Evolutionary conservation across 2,113 vertebrate genomes (phyloP).

Genomic region (Mustela nigripes): DNA sequence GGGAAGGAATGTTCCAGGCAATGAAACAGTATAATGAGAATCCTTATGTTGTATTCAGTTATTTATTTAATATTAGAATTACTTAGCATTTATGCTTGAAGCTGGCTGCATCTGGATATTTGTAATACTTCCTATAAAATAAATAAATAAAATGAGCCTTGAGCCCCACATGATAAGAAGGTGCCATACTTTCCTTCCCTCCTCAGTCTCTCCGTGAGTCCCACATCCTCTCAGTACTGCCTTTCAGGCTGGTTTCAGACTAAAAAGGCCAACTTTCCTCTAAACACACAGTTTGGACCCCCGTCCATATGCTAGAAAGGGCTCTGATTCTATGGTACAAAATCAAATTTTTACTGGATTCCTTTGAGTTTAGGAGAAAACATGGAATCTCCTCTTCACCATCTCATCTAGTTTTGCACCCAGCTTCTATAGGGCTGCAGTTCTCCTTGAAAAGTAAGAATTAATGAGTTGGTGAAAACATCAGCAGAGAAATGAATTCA

Average conservation of each 20-base stretch:
- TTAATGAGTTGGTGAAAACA: neutral
- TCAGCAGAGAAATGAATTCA: constrained; percentile 11
- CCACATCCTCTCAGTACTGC: neutral
- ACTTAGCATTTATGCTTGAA: neutral
- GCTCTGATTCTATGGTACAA: neutral
- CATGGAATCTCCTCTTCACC: neutral
- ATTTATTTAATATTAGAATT: neutral
- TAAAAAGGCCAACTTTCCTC: neutral
- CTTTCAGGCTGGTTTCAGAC: neutral
- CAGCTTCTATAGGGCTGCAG: neutral
- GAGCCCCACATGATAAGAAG: neutral
- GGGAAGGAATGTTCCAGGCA: neutral
- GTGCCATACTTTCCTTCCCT: neutral
- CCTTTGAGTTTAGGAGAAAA: neutral
- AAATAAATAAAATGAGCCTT: neutral
- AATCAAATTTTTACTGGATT: neutral
- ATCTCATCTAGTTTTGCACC: neutral
- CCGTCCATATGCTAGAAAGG: neutral
- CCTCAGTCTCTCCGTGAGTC: neutral
- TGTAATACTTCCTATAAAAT: neutral
- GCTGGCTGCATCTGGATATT: neutral
- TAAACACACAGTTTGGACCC: neutral
- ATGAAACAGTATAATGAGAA: neutral
- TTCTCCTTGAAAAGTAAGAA: constrained; percentile 34
- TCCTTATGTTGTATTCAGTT: neutral